Evolutionary conservation across 2,888 invertebrate genomes (phyloP).

Genomic region (Eucera pruinosa): DNA sequence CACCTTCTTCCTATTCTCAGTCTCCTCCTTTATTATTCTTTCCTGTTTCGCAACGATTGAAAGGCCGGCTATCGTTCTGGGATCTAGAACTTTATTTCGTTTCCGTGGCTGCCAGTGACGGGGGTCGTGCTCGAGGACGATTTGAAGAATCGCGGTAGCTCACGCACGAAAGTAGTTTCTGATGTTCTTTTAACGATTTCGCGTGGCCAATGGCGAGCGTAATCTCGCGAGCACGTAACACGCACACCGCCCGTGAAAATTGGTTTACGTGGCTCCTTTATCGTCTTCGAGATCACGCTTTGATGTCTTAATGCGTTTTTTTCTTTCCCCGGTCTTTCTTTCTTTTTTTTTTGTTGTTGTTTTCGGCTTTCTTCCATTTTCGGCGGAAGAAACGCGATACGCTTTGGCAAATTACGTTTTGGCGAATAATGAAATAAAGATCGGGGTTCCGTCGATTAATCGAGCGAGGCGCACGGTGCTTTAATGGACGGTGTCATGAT

Average conservation of each 20-base stretch:
- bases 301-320: conserved; percentile 52
- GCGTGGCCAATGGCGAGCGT: conserved; percentile 40
- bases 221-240: conserved; percentile 30
- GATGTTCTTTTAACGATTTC: conserved; percentile 59
- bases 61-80: conserved; percentile 2
- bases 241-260: conserved; percentile 36
- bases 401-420: background rate
- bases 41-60: conserved; percentile 17
- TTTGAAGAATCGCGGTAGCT: conserved; percentile 46
- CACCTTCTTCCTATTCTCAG: too few species aligned
- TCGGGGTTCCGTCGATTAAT: background rate
- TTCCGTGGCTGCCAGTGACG: background rate
- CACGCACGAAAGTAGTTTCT: conserved; percentile 57
- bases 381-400: background rate
- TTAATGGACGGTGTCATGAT: background rate
- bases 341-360: too few species aligned
- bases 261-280: conserved; percentile 48
- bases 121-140: conserved; percentile 18
- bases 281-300: conserved; percentile 34
- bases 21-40: background rate
- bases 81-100: conserved; percentile 31
- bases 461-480: background rate
- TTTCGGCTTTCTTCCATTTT: too few species aligned
- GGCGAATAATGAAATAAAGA: conserved; percentile 9
- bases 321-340: background rate